Evolutionary conservation across 2,113 vertebrate genomes (phyloP).

Genomic region (Columba livia): DNA sequence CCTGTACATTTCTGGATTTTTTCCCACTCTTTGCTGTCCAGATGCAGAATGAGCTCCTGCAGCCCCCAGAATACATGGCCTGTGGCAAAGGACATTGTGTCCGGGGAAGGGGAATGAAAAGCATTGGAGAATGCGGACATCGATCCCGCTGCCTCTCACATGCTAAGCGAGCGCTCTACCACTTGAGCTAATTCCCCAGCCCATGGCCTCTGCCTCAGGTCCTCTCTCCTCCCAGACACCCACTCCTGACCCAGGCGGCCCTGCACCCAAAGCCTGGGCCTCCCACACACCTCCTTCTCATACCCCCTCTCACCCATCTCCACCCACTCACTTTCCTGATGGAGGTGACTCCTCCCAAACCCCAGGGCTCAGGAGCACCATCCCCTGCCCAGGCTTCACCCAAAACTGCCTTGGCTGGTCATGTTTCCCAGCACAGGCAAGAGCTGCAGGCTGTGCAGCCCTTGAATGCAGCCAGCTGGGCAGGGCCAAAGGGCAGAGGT

Average conservation of each 20-base stretch:
- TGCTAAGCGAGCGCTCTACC: constrained; percentile 67
- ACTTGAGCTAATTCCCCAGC: constrained; percentile 67
- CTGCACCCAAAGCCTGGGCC: no score
- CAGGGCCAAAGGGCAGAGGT: not conserved
- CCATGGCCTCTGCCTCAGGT: not conserved
- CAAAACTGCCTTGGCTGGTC: no score
- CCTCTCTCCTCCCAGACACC: not conserved
- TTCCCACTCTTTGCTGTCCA: no score
- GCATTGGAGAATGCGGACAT: not conserved
- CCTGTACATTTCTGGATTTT: no score
- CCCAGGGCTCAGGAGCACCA: not conserved
- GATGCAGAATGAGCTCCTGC: no score
- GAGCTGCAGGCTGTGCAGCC: not conserved
- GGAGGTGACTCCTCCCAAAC: not conserved
- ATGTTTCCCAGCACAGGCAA: not conserved
- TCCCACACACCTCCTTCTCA: no score
- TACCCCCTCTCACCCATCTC: no score
- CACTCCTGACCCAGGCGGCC: no score
- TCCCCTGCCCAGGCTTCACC: no score
- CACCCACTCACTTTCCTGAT: no score
- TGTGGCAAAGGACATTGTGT: no score
- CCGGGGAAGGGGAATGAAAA: not conserved
- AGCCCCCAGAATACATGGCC: no score
- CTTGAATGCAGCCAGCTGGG: not conserved
- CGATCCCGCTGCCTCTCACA: constrained; percentile 68